Base-by-base conservation (phyloP, 1,140 invertebrate genomes). In the Aphaenogaster ashmeadi region DNA sequence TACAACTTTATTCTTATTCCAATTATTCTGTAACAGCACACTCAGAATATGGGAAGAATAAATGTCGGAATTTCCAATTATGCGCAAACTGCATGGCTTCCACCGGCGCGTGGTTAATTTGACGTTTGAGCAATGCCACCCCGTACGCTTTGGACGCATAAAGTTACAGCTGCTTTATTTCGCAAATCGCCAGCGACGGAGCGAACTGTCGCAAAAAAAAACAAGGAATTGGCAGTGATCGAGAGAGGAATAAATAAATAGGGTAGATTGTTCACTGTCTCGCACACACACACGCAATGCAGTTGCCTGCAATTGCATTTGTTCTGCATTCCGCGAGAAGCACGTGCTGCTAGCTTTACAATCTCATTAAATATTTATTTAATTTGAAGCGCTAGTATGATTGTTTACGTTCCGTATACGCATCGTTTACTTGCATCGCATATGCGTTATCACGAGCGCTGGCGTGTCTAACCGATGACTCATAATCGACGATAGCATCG, bases 11-110 rank as follows among this genome's bases (percentile, higher is more conserved):
- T 54, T 18, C 36, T 56, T 71, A 56, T 80, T 52, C 64, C 11
- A 38, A 54, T 81, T 81, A 67, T 71, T 21, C 50, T 27, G 15
- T 71, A 56, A 54, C 6, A 11, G 50, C 36, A 2, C 6, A 21
- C 41, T 33, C 18, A 69, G 66, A 38, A 9, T 47, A 33, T 52
- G 47, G 21, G 27, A 78, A 54, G 78, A 81, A 56, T 38, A 81
- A 81, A 81, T 52, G 38, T 52, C 56, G 71, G 81, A 85, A 85
- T 85, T 85, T 85, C 81, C 81, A 85, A 85, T 85, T 85, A 85
- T 85, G 71, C 54, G 44, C 71, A 47, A 62, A 77, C 33, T 83
- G 66, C 33, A 78, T 64, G 58, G 58, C 56, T 83, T 41, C 41
- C 36, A 44, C 54, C 33, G 38, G 54, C 44, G 33, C 58, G 36